Evolutionary conservation across 1,140 invertebrate species (phyloP).

Genomic region (Venustaconcha ellipsiformis): DNA sequence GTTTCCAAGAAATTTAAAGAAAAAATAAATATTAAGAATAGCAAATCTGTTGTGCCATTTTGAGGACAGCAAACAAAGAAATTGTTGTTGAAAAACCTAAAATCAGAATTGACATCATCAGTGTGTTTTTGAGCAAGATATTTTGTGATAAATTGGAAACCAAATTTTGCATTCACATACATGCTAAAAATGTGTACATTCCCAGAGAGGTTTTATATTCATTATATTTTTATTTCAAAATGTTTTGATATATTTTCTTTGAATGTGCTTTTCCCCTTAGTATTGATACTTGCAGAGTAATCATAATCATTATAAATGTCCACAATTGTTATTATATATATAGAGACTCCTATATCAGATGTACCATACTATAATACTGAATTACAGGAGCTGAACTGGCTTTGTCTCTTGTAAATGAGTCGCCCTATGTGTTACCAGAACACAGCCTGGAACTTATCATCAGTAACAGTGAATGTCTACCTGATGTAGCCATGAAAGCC

Average conservation of each 20-base stretch:
- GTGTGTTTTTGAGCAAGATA: no score
- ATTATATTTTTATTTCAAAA: neutral
- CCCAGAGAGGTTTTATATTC: no score
- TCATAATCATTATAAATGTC: neutral
- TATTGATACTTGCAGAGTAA: no score
- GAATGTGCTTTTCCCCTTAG: neutral
- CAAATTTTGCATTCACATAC: no score
- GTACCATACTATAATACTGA: neutral
- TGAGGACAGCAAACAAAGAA: no score
- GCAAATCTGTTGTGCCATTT: neutral
- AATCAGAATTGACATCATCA: no score
- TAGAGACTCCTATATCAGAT: neutral
- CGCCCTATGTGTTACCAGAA: conserved; percentile 74
- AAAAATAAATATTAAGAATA: neutral
- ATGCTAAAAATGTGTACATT: no score
- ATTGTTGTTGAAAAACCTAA: no score
- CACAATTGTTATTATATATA: neutral
- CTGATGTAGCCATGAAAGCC: conserved; percentile 82
- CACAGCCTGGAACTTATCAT: conserved; percentile 76
- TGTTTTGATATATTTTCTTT: conserved; percentile 4
- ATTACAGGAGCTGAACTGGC: conserved; percentile 77
- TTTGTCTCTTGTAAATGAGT: conserved; percentile 76
- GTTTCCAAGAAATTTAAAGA: neutral
- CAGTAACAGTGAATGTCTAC: conserved; percentile 79
- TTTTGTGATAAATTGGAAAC: no score